Base-by-base conservation (phyloP, 1,140 invertebrate species). In the Brachionus plicatilis region DNA sequence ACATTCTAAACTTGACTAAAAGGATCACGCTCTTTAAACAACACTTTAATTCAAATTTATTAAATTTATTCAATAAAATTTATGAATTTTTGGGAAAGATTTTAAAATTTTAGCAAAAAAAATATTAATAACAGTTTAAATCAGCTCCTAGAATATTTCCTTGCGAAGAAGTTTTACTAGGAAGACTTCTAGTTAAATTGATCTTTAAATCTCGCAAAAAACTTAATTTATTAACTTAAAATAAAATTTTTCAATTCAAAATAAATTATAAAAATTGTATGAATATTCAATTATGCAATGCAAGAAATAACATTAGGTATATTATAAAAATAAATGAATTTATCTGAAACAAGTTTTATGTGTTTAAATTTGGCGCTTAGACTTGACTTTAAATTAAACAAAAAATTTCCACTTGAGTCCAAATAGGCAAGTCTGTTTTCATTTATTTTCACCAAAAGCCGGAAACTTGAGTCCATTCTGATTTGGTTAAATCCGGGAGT, bases 281-380 rank as follows among this genome's bases (percentile, higher is more conserved):
- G 45, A 70, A 70, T 41, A 14, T n/a, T 70, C 14, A 33, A 70
- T 76, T 76, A 76, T 1, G 14, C 45, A 50, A 76, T 76, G 6
- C 45, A 76, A 12, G 20, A 50, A 72, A 72, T n/a, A 43, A 72
- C 45, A 53, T 76, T 76, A 6, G 41, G 41, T 27, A 50, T 50
- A 47, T 76, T 76, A 24, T 27, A 76, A 76, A 76, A 76, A 50
- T 76, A 50, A 53, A 76, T 50, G 9, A 50, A 50, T 27, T 37
- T 29, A 33, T 76, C 50, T 27, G 72, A 76, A 27, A 76, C 20
- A 27, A 76, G 47, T 27, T 76, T 20, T 33, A 76, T 29, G 27
- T 76, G 53, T 76, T 76, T 76, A 24, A 37, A 76, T 12, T 27
- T 27, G 5, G 20, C 47, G 4, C 24, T 27, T 47, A 12, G 11